Evolutionary conservation across 2,797 vertebrate species (phyloP).

Genomic region (Myioborus miniatus): DNA sequence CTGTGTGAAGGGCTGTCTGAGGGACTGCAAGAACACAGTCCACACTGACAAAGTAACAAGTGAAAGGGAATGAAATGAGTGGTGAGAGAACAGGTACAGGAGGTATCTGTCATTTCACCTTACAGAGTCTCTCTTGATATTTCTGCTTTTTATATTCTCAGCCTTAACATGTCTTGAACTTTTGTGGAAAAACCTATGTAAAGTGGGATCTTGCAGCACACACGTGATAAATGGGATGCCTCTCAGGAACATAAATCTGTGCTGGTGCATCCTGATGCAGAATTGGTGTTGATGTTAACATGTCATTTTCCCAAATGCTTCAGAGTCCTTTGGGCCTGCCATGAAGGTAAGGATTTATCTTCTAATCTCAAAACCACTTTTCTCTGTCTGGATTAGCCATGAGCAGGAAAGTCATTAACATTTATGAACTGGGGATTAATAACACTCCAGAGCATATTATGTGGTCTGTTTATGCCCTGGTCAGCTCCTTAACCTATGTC

Average conservation of each 20-base stretch:
- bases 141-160: conserved; percentile 5
- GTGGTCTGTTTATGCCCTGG: neutral
- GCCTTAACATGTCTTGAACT: neutral
- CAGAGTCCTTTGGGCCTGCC: conserved; percentile 20
- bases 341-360: conserved; percentile 46
- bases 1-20: neutral
- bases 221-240: neutral
- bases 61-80: neutral
- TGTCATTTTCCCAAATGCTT: conserved; percentile 40
- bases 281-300: neutral
- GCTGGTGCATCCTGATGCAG: conserved; percentile 27
- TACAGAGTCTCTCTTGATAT: neutral
- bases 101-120: neutral
- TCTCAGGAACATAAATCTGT: conserved; percentile 32
- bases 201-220: neutral
- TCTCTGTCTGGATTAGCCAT: conserved; percentile 45
- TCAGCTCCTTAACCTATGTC: neutral
- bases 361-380: conserved; percentile 52
- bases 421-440: conserved; percentile 61
- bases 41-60: neutral
- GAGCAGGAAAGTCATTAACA: conserved; percentile 60
- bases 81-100: neutral
- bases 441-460: conserved; percentile 37
- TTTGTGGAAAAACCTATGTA: neutral
- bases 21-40: neutral